A percentile compares a stretch with the other conserved stretches of the same genome.
Conservation (phyloP, 2,113 vertebrate genomes). For the Corythaeola cristata region DNA sequence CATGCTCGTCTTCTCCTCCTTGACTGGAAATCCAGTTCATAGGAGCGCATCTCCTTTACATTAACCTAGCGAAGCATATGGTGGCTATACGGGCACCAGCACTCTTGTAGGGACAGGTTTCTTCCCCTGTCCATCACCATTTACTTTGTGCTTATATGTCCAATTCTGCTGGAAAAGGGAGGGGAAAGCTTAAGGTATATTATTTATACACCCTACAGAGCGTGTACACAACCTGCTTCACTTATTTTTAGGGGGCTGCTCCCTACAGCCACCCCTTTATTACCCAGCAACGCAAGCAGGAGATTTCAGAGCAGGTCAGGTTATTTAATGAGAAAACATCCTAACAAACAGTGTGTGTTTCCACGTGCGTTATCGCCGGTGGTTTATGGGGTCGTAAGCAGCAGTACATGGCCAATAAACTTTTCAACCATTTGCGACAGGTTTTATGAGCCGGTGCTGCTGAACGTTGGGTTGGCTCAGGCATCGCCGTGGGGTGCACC, state of each 20-base stretch:
- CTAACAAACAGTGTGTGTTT: not conserved
- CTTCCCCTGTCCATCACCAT: not conserved
- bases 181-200: not conserved
- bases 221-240: not conserved
- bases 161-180: not conserved
- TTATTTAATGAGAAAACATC: not conserved
- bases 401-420: not conserved
- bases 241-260: not conserved
- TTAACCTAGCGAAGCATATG: not conserved
- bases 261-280: not conserved
- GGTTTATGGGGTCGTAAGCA: not conserved
- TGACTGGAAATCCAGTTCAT: not conserved
- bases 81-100: not conserved
- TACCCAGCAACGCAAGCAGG: fast-evolving
- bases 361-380: not conserved
- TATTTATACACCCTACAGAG: not conserved
- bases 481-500: fast-evolving
- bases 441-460: not conserved
- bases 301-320: not conserved
- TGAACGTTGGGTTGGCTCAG: not conserved
- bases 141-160: not conserved
- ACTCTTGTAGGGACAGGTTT: not conserved
- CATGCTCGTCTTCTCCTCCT: not conserved
- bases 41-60: not conserved
- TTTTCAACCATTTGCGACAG: not conserved